Base-by-base conservation (phyloP, 2,888 invertebrate species). In the Cheilosia urbana region DNA sequence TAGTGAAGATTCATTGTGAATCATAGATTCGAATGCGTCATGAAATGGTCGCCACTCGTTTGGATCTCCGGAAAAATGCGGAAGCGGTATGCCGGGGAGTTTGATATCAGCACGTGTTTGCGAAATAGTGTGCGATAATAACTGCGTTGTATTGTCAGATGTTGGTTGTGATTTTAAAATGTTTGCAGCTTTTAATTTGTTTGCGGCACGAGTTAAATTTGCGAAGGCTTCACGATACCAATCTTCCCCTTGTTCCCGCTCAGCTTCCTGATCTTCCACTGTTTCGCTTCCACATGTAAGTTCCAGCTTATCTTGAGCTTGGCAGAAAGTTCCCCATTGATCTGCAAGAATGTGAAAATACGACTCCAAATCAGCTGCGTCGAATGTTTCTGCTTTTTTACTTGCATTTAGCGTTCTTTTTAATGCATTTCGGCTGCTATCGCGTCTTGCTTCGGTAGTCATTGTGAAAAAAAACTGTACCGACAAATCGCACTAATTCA, bases 21-120 rank as follows among this genome's bases (percentile, higher is more conserved):
- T 68, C 55, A 40, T 68, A 11, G 57, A 45, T 17, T 55, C 55
- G 34, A 66, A 24, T 19, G 53, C 53, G 11, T 66, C 66, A 9
- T 24, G 19, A 30, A 55, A 55, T 34, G 27, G 34, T 34, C 55
- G 55, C 55, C 30, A 55, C 30, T 55, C 55, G 3, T 34, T 73
- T 6, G 83, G 51, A 45, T 77, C 62, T 9, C 82, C 82, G 15
- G 51, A 19, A 34, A 87, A 80, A 9, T 65, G 51, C 0, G 79
- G 82, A 17, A 77, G 42, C 24, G 79, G 47, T 53, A 77, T 72
- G 6, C 17, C 6, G 13, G 78, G 78, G 0, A 78, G 37, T 21
- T 47, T 57, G 7, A 55, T 21, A 5, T 57, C 63, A 37, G 47
- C 57, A 37, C 62, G 58, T 62, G 42, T 9, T 30, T 57, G 30